phyloP scores from a whole-genome alignment of 1,140 invertebrate species.

The Coboldia fuscipes region DNA sequence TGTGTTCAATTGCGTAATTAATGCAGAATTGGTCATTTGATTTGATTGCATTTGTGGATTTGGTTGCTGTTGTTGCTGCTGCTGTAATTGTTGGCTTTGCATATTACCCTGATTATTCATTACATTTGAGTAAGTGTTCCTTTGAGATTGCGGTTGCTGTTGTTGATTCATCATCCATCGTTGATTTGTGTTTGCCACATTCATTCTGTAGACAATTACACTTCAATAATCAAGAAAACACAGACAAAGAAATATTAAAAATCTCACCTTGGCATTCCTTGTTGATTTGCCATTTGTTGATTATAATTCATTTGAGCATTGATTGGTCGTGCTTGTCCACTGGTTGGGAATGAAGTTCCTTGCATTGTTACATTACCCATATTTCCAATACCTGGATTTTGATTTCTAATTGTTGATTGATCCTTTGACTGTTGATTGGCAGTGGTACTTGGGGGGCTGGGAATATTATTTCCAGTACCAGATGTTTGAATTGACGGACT shows the following conservation, averaged over 20 bases:
- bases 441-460: not conserved
- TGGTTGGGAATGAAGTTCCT: not conserved
- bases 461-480: not conserved
- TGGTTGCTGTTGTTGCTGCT: slow-evolving; percentile 19
- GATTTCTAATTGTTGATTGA: no score
- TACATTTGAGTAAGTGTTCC: slow-evolving; percentile 5
- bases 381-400: no score
- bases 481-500: slow-evolving; percentile 27
- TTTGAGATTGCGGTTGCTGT: slow-evolving; percentile 7
- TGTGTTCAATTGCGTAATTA: slow-evolving; percentile 45
- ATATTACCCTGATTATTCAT: slow-evolving; percentile 4
- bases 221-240: no score
- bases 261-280: no score
- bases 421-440: slow-evolving; percentile 2
- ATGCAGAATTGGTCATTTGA: slow-evolving; percentile 26
- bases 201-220: not conserved
- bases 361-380: not conserved
- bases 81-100: slow-evolving; percentile 16
- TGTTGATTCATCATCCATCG: slow-evolving; percentile 7
- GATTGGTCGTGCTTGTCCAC: not conserved
- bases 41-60: slow-evolving; percentile 14
- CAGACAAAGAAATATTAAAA: no score
- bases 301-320: no score
- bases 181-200: slow-evolving; percentile 2
- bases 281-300: no score